Evolutionary conservation across 2,888 invertebrate species (phyloP), one percentile per base, ranked within the genome.

Genomic region (Drosophila anceps): DNA sequence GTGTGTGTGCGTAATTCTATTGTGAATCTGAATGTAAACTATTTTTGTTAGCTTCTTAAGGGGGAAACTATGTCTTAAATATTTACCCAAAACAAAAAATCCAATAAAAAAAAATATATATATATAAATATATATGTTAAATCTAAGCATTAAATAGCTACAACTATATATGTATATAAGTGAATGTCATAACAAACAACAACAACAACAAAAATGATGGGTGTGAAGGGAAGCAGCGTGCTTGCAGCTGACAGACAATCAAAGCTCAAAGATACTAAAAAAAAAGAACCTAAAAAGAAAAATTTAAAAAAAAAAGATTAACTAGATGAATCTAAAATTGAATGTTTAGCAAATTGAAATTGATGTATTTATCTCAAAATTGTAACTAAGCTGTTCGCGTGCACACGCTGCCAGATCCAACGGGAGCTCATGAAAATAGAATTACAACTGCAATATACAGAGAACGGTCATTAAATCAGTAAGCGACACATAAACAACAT

Each of bases 221-320:
- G 51, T 46, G 35, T 15, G 55, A 20, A 46, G 59, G 53, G 43
- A 41, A 60, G 60, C 79, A 79, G 79, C 82, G 65, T 75, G 77
- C 70, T 77, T 81, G 90, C 84, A 89, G 87, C 84, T 84, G 74
- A 84, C 90, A 87, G 90, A 89, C 90, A 85, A 88, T 85, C 90
- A 88, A 75, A 80, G 82, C 76, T 84, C 73, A 82, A 84, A 77
- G 61, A 69, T 62, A 67, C 51, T 71, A 27, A 37, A 53, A 20
- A 33, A 10, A 27, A 24, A 24, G 6, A 24, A 18, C 20, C 33
- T 18, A 33, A 51, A 35, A 13, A 33, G n/a, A 18, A 29, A 29
- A 48, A 18, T 33, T 15, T 15, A 18, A 6, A 35, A 35, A 24
- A 33, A 6, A 37, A 54, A 15, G n/a, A 7, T 4, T 31, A 53